phyloP scores from a whole-genome alignment of 2,113 vertebrate species.

The Verasper variegatus region DNA sequence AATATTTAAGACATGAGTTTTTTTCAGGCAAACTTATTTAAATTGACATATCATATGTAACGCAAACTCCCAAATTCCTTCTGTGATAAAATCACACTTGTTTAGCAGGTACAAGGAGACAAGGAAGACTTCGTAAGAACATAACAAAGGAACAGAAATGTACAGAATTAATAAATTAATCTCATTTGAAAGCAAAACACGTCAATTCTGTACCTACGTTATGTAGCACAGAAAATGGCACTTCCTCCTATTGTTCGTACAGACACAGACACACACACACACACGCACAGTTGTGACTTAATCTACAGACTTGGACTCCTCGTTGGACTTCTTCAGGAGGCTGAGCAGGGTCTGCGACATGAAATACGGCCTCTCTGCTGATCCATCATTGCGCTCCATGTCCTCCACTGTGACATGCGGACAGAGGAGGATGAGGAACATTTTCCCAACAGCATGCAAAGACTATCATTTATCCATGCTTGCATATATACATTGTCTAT shows the following conservation, averaged over 20 bases:
- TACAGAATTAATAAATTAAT: conserved; percentile 4
- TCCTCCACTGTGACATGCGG: conserved; percentile 90
- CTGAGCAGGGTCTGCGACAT: conserved; percentile 88
- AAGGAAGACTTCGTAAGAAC: conserved; percentile 8
- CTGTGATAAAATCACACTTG: not conserved
- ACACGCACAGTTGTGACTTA: conserved; percentile 23
- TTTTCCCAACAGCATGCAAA: not conserved
- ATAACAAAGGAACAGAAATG: conserved; percentile 16
- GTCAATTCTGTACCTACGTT: conserved; percentile 9
- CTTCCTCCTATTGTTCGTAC: conserved; percentile 8
- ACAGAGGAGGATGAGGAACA: conserved; percentile 47
- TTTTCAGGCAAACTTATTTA: not conserved
- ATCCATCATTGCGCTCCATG: conserved; percentile 92
- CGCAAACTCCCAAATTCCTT: conserved; percentile 8
- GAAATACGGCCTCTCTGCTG: conserved; percentile 88
- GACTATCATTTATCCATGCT: not conserved
- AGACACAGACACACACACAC: not conserved
- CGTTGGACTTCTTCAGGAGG: conserved; percentile 88
- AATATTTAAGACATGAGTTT: not conserved
- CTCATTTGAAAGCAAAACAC: not conserved
- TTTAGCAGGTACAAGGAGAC: not conserved
- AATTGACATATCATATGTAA: not conserved
- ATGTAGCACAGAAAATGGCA: conserved; percentile 25
- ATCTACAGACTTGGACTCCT: conserved; percentile 53
- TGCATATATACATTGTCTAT: not conserved